These are phyloP conservation scores for Sphaeridia pumilis DNA, from an alignment of 2,888 invertebrate genomes.

Conservation along the genomic window DNA sequence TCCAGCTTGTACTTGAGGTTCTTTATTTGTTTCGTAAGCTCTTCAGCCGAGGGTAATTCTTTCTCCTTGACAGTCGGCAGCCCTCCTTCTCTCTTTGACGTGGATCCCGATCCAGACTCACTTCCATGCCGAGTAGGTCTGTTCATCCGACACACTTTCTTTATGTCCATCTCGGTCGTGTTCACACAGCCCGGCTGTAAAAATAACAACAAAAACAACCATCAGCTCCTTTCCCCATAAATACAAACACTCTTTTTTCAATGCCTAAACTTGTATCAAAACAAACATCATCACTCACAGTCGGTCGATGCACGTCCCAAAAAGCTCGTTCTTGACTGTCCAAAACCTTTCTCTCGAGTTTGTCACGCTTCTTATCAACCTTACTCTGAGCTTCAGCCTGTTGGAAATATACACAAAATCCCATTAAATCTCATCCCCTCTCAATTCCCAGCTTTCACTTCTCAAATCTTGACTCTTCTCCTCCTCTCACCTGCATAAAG, in stretches of 20 bases:
- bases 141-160: conserved; percentile 65
- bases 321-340: conserved; percentile 99
- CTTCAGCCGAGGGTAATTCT: conserved; percentile 42
- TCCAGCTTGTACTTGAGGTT: conserved; percentile 50
- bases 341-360: conserved; percentile 90
- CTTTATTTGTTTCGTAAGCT: conserved; percentile 47
- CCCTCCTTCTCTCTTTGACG: conserved; percentile 13
- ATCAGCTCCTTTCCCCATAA: neutral
- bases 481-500: conserved; percentile 67
- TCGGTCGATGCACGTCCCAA: conserved; percentile 99
- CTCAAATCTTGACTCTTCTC: neutral
- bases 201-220: conserved; percentile 11
- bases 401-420: neutral
- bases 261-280: neutral
- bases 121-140: conserved; percentile 38
- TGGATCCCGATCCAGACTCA: conserved; percentile 22
- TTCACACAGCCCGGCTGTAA: conserved; percentile 93
- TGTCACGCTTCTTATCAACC: conserved; percentile 98
- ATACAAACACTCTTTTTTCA: neutral
- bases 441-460: neutral
- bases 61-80: conserved; percentile 26
- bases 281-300: conserved; percentile 53
- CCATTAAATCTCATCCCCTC: neutral
- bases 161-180: conserved; percentile 96
- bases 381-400: conserved; percentile 74